A percentile compares a stretch with the other conserved stretches of the same genome.
Evolutionary conservation across 1,140 invertebrate genomes (phyloP).

Genomic region (Agrilus planipennis): DNA sequence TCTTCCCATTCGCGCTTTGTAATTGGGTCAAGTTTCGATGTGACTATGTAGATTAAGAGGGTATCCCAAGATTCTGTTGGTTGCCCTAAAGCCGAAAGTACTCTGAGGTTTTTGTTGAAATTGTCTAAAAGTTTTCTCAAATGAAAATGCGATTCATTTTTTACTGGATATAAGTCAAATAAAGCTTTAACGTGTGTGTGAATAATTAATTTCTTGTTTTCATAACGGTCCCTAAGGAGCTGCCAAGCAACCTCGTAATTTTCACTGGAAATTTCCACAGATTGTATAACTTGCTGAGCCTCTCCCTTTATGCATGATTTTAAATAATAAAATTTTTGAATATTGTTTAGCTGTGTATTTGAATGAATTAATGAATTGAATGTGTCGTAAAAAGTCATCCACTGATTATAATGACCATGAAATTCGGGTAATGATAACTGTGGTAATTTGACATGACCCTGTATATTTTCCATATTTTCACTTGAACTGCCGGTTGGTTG

Average conservation of each 20-base stretch:
- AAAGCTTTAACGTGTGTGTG: slow-evolving; percentile 21
- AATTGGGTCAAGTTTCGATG: slow-evolving; percentile 13
- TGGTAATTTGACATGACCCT: background rate
- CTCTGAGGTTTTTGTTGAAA: slow-evolving; percentile 14
- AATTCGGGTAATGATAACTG: slow-evolving; percentile 1
- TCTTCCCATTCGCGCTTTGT: slow-evolving; percentile 17
- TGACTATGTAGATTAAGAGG: slow-evolving; percentile 14
- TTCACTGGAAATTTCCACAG: slow-evolving; percentile 16
- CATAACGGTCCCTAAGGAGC: slow-evolving; percentile 20
- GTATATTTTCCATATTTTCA: background rate
- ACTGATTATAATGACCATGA: slow-evolving; percentile 1
- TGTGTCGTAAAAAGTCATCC: slow-evolving; percentile 2
- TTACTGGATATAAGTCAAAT: slow-evolving; percentile 13
- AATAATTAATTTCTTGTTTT: slow-evolving; percentile 21
- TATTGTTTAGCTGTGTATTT: slow-evolving; percentile 4
- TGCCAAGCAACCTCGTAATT: slow-evolving; percentile 27
- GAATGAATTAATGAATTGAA: slow-evolving; percentile 2
- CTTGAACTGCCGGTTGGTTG: background rate
- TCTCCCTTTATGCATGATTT: slow-evolving; percentile 18
- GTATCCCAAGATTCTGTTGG: slow-evolving; percentile 13
- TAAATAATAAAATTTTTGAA: slow-evolving; percentile 24
- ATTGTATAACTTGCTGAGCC: slow-evolving; percentile 14
- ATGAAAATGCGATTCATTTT: slow-evolving; percentile 14
- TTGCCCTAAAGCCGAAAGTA: slow-evolving; percentile 13
- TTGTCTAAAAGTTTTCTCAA: slow-evolving; percentile 13